Percentiles rank a stretch among this genome's conserved stretches.
Conservation (phyloP, 2,797 vertebrate species). For the Aplochiton taeniatus region DNA sequence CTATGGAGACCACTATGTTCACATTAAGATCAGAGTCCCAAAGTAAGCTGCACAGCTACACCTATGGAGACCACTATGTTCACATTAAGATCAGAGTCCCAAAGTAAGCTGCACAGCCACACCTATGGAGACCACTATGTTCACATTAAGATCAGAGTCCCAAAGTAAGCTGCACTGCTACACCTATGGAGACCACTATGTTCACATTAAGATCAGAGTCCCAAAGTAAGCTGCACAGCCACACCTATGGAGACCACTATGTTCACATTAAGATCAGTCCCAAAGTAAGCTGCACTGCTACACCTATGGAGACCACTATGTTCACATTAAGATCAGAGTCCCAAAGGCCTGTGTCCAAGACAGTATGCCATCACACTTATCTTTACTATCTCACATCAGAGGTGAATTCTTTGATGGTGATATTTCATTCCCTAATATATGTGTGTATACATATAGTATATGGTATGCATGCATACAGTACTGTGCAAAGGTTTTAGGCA, state of each 20-base stretch:
- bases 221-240: slow-evolving; percentile 89
- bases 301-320: slow-evolving; percentile 90
- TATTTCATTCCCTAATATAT: too few species aligned
- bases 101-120: slow-evolving; percentile 86
- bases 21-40: slow-evolving; percentile 90
- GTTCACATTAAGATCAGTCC: slow-evolving; percentile 91
- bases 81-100: slow-evolving; percentile 92
- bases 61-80: slow-evolving; percentile 91
- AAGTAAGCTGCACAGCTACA: slow-evolving; percentile 91
- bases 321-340: slow-evolving; percentile 90
- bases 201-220: slow-evolving; percentile 90
- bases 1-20: slow-evolving; percentile 92
- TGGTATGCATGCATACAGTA: too few species aligned
- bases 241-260: slow-evolving; percentile 91
- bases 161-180: slow-evolving; percentile 89
- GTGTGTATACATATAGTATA: too few species aligned
- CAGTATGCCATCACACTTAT: too few species aligned
- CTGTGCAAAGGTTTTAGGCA: too few species aligned
- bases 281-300: slow-evolving; percentile 89
- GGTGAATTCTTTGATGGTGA: too few species aligned
- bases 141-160: slow-evolving; percentile 90
- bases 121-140: slow-evolving; percentile 92
- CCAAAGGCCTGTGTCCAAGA: slow-evolving; percentile 82
- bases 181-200: slow-evolving; percentile 90
- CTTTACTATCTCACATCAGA: too few species aligned